Conservation (phyloP, 2,113 vertebrate genomes). For the Alethe diademata region DNA sequence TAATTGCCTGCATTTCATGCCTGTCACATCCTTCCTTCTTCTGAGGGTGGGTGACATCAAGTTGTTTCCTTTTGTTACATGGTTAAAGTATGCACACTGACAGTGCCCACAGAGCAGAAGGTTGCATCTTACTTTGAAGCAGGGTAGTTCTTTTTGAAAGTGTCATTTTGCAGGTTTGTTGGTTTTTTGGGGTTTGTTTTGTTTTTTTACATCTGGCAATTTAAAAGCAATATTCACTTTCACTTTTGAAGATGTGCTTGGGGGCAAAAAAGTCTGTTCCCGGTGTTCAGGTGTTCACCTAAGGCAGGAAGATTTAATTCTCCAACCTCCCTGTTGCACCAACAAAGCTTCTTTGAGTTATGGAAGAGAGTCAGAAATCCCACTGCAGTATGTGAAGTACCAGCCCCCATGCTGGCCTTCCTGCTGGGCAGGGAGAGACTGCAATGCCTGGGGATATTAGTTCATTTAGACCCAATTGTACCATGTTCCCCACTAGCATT, state of each 20-base stretch:
- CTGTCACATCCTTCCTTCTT: slow-evolving; percentile 10
- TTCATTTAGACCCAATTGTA: not conserved
- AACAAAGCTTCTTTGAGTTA: not conserved
- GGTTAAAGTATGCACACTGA: rapidly evolving
- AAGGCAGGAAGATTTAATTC: not conserved
- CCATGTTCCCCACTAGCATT: not conserved
- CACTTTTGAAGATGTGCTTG: not conserved
- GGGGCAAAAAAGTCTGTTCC: not conserved
- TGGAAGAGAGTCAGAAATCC: not conserved
- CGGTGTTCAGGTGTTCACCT: not conserved
- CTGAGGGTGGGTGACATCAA: not conserved
- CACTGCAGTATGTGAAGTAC: not conserved
- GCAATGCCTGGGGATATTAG: not conserved
- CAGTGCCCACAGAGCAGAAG: not conserved
- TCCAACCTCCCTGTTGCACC: not conserved
- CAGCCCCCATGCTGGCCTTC: not conserved
- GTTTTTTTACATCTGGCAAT: not conserved
- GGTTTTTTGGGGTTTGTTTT: too few species aligned
- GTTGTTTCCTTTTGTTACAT: not conserved
- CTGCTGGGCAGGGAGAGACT: not conserved
- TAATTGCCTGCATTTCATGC: not conserved
- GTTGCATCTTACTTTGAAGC: not conserved
- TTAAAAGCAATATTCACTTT: not conserved
- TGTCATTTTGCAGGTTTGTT: not conserved
- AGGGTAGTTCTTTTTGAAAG: not conserved